These are phyloP conservation scores for Rhinophrynus dorsalis DNA, from an alignment of 2,797 vertebrate genomes.

Conservation along the genomic window DNA sequence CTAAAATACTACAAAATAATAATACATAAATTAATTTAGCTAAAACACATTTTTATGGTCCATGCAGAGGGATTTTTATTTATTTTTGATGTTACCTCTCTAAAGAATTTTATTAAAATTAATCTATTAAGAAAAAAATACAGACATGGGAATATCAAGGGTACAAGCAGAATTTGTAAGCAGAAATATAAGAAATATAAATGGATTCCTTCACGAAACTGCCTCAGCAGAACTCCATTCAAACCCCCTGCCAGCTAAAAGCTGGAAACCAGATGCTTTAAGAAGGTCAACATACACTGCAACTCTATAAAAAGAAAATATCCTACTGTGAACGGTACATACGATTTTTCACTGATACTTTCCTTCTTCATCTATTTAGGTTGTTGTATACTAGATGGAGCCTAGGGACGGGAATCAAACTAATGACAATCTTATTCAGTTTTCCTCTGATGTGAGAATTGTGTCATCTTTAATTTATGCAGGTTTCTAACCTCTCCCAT, in stretches of 20 bases:
- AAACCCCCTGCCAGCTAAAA: slow-evolving; percentile 51
- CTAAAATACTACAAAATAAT: too few species aligned
- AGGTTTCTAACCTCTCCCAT: neutral
- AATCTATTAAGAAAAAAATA: too few species aligned
- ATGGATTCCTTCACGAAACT: slow-evolving; percentile 49
- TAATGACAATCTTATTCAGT: slow-evolving; percentile 30
- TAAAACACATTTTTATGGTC: too few species aligned
- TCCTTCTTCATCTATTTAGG: slow-evolving; percentile 32
- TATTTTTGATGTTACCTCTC: too few species aligned
- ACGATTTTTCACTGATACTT: slow-evolving; percentile 44
- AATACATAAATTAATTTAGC: too few species aligned
- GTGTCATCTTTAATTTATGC: slow-evolving; percentile 3
- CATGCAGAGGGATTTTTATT: too few species aligned
- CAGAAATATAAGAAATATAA: slow-evolving; percentile 51
- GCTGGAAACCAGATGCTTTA: slow-evolving; percentile 58
- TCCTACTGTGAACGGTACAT: slow-evolving; percentile 58
- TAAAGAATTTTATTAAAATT: too few species aligned
- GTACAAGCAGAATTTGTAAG: slow-evolving; percentile 48
- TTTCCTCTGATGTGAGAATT: slow-evolving; percentile 11
- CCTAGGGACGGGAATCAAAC: slow-evolving; percentile 19
- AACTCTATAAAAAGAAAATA: slow-evolving; percentile 55
- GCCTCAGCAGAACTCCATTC: slow-evolving; percentile 51
- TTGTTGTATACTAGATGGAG: slow-evolving; percentile 27
- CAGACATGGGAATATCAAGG: slow-evolving; percentile 1
- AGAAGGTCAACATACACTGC: slow-evolving; percentile 48